phyloP scores from a whole-genome alignment of 2,888 invertebrate species.

The Drosophila mettleri region DNA sequence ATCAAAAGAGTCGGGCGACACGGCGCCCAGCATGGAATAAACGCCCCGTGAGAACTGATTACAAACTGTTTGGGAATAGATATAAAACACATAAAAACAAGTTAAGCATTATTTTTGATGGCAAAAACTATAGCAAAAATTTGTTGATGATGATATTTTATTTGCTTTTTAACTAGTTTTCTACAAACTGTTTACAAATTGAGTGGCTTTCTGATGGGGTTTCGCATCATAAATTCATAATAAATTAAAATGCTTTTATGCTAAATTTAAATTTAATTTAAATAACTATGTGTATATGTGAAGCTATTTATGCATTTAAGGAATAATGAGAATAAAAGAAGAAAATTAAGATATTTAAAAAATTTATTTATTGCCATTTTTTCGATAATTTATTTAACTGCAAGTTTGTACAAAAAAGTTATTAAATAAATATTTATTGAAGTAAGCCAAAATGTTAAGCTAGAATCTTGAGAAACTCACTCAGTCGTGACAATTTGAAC shows the following conservation, averaged over 20 bases:
- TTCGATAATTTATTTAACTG: too few relatives aligned
- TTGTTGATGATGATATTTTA: constrained; percentile 2
- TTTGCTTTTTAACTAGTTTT: constrained; percentile 13
- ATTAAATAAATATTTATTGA: too few relatives aligned
- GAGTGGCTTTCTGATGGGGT: constrained; percentile 3
- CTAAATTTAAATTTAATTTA: not conserved
- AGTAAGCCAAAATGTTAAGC: not conserved
- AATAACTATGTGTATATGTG: not conserved
- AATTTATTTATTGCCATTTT: too few relatives aligned
- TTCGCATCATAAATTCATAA: not conserved
- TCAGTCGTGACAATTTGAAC: constrained; percentile 95
- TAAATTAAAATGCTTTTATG: not conserved
- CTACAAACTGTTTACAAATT: constrained; percentile 12
- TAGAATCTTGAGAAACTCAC: too few relatives aligned
- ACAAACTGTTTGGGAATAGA: constrained; percentile 88
- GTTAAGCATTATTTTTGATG: not conserved
- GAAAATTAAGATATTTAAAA: not conserved
- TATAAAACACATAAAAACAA: constrained; percentile 2
- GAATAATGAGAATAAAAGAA: not conserved
- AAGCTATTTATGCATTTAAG: not conserved
- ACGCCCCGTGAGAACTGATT: constrained; percentile 95
- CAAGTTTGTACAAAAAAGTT: too few relatives aligned
- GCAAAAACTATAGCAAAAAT: constrained; percentile 8
- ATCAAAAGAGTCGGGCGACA: constrained; percentile 97
- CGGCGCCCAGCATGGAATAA: constrained; percentile 95